Percentiles rank a stretch among this genome's conserved stretches.
Conservation (phyloP, 2,797 vertebrate species). For the Alca torda region DNA sequence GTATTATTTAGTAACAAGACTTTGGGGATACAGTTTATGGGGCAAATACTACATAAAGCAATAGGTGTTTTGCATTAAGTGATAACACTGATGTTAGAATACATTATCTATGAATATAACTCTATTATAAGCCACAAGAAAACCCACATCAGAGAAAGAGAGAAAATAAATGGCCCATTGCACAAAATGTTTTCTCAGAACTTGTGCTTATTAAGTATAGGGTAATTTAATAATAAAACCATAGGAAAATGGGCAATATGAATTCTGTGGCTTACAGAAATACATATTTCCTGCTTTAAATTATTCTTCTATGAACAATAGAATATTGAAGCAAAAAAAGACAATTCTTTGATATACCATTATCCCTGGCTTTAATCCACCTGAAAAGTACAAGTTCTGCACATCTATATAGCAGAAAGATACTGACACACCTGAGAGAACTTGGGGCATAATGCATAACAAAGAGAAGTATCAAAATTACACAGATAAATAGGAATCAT, state of each 20-base stretch:
- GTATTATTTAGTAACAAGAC: background rate
- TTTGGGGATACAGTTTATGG: background rate
- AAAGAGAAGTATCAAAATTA: background rate
- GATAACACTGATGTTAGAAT: background rate
- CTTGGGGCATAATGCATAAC: background rate
- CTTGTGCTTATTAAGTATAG: background rate
- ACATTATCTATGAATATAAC: background rate
- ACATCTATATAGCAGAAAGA: background rate
- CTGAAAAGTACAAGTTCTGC: background rate
- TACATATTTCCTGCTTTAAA: background rate
- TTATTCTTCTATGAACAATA: background rate
- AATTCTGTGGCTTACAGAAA: background rate
- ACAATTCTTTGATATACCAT: background rate
- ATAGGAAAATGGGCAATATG: background rate
- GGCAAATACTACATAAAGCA: background rate
- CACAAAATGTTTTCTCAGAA: background rate
- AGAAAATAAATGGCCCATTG: background rate
- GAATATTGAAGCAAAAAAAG: background rate
- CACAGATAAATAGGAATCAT: background rate
- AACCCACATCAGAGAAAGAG: background rate
- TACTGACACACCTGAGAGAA: background rate
- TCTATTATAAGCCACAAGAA: background rate
- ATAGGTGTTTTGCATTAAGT: background rate
- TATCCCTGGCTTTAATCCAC: background rate
- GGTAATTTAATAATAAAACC: background rate